Evolutionary conservation across 2,888 invertebrate species (phyloP).

Genomic region (Hedya salicella): DNA sequence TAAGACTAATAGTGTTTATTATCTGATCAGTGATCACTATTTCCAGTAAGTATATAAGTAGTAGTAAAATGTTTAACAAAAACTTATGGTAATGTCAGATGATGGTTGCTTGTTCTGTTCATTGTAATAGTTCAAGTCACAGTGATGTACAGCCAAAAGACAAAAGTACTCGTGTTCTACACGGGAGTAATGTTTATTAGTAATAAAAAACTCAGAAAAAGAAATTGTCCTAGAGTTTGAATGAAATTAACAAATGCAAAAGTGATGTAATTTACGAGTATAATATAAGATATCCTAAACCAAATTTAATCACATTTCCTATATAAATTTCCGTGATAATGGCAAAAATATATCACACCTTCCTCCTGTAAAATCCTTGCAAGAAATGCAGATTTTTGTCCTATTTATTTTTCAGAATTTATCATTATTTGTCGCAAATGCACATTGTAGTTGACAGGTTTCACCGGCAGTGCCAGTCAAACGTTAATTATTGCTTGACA

Average conservation of each 20-base stretch:
- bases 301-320: conserved; percentile 6
- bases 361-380: background rate
- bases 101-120: background rate
- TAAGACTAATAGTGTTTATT: background rate
- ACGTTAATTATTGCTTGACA: background rate
- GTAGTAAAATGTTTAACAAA: background rate
- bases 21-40: background rate
- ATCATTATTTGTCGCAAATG: too few relatives aligned
- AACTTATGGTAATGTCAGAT: background rate
- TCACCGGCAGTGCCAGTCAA: background rate
- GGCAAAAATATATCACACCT: conserved; percentile 19
- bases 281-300: conserved; percentile 1
- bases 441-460: too few relatives aligned
- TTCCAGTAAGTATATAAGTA: background rate
- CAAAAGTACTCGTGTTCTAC: too few relatives aligned
- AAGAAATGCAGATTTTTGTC: background rate
- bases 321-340: conserved; percentile 11
- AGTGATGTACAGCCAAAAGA: background rate
- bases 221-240: background rate
- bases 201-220: background rate
- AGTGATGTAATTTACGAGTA: too few relatives aligned
- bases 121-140: background rate
- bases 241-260: background rate
- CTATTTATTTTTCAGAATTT: background rate
- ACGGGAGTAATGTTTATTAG: background rate